Evolutionary conservation across 2,888 invertebrate genomes (phyloP).

Genomic region (Lissocephala sabroskyi): DNA sequence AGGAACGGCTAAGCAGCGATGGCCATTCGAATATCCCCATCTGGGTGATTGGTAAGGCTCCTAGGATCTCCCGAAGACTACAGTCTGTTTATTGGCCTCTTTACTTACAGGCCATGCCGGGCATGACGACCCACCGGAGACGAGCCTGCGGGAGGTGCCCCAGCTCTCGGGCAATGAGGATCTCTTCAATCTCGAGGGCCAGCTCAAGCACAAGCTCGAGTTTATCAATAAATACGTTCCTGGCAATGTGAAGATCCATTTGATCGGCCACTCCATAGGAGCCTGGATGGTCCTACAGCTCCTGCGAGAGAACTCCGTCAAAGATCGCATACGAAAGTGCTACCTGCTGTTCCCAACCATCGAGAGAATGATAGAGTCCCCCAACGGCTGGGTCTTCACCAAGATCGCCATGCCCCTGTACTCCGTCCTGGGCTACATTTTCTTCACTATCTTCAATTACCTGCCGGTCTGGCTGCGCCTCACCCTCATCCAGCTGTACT

Average conservation of each 20-base stretch:
- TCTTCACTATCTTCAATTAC: slow-evolving; percentile 73
- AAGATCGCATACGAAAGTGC: slow-evolving; percentile 76
- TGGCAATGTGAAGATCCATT: slow-evolving; percentile 80
- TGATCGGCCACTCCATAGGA: slow-evolving; percentile 94
- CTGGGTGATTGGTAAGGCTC: slow-evolving; percentile 83
- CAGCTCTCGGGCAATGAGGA: slow-evolving; percentile 75
- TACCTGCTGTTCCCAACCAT: slow-evolving; percentile 91
- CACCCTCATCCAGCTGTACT: slow-evolving; percentile 75
- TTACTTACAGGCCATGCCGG: slow-evolving; percentile 80
- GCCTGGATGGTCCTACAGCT: slow-evolving; percentile 86
- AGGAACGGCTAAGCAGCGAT: slow-evolving; percentile 73
- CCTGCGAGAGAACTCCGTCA: slow-evolving; percentile 75
- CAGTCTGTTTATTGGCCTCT: too few species aligned
- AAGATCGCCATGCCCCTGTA: slow-evolving; percentile 76
- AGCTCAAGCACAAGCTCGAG: slow-evolving; percentile 73
- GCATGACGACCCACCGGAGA: slow-evolving; percentile 80
- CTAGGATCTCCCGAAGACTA: too few species aligned
- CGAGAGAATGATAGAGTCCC: slow-evolving; percentile 84
- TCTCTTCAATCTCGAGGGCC: slow-evolving; percentile 83
- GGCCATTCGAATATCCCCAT: slow-evolving; percentile 75
- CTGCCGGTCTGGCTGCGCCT: slow-evolving; percentile 75
- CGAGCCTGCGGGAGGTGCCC: slow-evolving; percentile 73
- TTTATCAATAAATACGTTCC: slow-evolving; percentile 85
- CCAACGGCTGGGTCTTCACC: slow-evolving; percentile 82
- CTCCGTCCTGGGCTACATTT: slow-evolving; percentile 71